Base-by-base conservation (phyloP, 2,888 invertebrate species). In the Papilio demoleus region DNA sequence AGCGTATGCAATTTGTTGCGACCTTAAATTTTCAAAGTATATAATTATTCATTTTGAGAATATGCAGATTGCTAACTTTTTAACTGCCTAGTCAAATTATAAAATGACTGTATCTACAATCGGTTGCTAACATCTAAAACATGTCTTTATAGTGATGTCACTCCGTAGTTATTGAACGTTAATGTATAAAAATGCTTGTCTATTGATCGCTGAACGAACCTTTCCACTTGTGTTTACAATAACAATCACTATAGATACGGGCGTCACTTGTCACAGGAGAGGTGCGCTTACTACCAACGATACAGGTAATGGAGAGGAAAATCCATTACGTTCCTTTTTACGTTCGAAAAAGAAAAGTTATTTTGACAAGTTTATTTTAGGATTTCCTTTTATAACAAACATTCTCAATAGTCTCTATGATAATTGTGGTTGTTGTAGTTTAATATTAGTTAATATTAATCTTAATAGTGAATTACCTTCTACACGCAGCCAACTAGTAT, bases 151-250 rank as follows among this genome's bases (percentile, higher is more conserved):
- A 50, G 36, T 59, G 59, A 31, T 45, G 22, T 27, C 34, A 36
- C 8, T 22, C 22, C 8, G n/a, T n/a, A 24, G 24, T 36, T 38
- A 50, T 53, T 53, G 50, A 50, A 60, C 11, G 8, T 36, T 36
- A 59, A 60, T 60, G 66, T 66, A 47, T 58, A 45, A 42, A 42
- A 31, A 58, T 58, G 36, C 42, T 24, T 38, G 60, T 3, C 47
- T 60, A 47, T 60, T 56, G 64, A 60, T 38, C 60, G 63, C n/a
- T 38, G 60, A 60, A 50, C 31, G 24, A 34, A 59, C 36, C 4
- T 22, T 50, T 50, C 60, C 66, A 67, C 66, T 66, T 36, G 12
- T 53, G 56, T 68, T 68, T 68, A 63, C 62, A 68, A 63, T 63
- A 17, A 58, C 56, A 22, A 34, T 56, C 62, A 58, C 40, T 62